A percentile compares a stretch with the other conserved stretches of the same genome.
Conservation (phyloP, 2,797 vertebrate species). For the Squalus acanthias region DNA sequence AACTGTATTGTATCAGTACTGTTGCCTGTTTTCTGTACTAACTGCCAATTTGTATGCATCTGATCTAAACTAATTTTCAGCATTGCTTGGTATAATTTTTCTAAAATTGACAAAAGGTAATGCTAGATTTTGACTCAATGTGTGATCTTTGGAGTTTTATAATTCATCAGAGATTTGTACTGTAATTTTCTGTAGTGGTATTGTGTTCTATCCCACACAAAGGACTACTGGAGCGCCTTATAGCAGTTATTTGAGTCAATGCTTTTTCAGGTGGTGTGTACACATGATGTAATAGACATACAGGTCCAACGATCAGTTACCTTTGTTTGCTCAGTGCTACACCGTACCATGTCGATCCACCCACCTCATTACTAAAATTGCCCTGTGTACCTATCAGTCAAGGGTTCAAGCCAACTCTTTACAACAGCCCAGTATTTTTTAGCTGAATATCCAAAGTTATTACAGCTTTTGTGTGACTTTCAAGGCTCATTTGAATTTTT, state of each 20-base stretch:
- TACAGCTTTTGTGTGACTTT: background rate
- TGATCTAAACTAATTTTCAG: background rate
- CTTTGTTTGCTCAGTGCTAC: slow-evolving; percentile 48
- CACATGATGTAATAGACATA: slow-evolving; percentile 41
- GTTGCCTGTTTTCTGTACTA: background rate
- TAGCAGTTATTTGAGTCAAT: background rate
- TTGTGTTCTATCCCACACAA: background rate
- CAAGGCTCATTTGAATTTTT: slow-evolving; percentile 25
- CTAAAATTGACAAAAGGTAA: background rate
- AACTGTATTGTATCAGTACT: background rate
- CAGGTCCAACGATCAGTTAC: slow-evolving; percentile 47
- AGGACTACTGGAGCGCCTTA: background rate
- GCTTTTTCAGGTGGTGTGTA: slow-evolving; percentile 23
- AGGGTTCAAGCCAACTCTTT: background rate
- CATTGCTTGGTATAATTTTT: background rate
- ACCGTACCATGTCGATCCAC: slow-evolving; percentile 43
- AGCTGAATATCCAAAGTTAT: background rate
- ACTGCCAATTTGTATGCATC: background rate
- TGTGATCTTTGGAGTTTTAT: background rate
- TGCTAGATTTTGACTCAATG: background rate
- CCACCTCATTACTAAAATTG: slow-evolving; percentile 45
- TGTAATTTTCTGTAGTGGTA: background rate
- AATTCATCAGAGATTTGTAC: background rate
- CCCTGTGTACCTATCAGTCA: slow-evolving; percentile 5
- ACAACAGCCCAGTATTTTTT: background rate